Evolutionary conservation across 2,113 vertebrate genomes (phyloP).

Genomic region (Nyctibius bracteatus): DNA sequence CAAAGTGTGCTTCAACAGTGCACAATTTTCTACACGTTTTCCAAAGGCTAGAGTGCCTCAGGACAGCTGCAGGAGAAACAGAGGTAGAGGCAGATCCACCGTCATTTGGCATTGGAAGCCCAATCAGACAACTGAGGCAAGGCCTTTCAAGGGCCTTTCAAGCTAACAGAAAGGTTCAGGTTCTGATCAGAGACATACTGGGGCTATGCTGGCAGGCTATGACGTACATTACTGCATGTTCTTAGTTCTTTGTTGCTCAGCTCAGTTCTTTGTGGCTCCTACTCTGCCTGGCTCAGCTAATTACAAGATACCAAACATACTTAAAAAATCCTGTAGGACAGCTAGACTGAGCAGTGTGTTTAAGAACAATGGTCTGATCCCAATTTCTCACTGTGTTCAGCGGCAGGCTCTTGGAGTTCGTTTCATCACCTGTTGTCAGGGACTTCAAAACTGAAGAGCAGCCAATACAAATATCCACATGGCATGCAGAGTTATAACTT

Average conservation of each 20-base stretch:
- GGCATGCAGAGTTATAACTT: background rate
- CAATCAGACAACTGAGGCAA: background rate
- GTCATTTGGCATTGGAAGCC: fast-evolving
- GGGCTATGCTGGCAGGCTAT: background rate
- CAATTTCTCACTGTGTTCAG: background rate
- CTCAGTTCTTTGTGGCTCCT: background rate
- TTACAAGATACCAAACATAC: background rate
- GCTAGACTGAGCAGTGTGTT: background rate
- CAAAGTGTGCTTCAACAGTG: background rate
- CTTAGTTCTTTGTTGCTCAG: background rate
- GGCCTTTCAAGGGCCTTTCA: background rate
- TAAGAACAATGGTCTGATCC: background rate
- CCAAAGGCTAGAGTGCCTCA: background rate
- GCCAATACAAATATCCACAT: fast-evolving
- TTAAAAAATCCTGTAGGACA: background rate
- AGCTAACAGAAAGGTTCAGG: background rate
- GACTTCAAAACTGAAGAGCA: background rate
- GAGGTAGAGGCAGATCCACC: background rate
- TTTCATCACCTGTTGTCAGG: background rate
- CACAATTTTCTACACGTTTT: background rate
- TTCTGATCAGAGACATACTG: background rate
- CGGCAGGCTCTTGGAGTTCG: background rate
- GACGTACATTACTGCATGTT: background rate
- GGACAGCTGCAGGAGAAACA: background rate
- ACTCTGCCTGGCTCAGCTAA: background rate